These are phyloP conservation scores for Heliocidaris tuberculata DNA, from an alignment of 35 echinoderm and acorn worm genomes.

Conservation along the genomic window DNA sequence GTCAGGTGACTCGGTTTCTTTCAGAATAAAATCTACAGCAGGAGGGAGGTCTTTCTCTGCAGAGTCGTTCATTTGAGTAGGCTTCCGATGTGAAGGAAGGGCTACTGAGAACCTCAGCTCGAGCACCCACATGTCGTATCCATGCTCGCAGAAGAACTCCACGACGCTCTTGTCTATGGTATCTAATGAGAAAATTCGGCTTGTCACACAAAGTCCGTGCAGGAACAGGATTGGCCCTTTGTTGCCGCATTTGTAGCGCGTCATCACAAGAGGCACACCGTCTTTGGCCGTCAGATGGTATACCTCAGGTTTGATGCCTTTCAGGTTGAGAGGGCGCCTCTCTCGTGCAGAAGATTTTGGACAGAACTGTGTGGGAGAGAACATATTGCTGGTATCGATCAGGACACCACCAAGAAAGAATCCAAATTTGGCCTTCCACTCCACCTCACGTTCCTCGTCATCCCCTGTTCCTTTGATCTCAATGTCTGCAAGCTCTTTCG, in stretches of 20 bases:
- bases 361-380: conserved; percentile 44
- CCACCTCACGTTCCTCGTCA: conserved; percentile 45
- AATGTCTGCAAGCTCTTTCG: conserved; percentile 50
- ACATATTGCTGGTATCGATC: conserved; percentile 55
- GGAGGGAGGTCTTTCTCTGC: conserved; percentile 68
- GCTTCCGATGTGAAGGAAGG: conserved; percentile 38
- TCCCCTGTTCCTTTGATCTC: conserved; percentile 57
- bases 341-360: conserved; percentile 20
- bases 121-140: conserved; percentile 61
- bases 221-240: conserved; percentile 64
- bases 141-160: conserved; percentile 61
- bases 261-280: conserved; percentile 47
- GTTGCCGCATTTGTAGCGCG: conserved; percentile 32
- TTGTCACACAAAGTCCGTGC: conserved; percentile 51
- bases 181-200: conserved; percentile 60
- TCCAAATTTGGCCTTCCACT: conserved; percentile 56
- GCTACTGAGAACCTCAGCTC: conserved; percentile 56
- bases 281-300: conserved; percentile 29
- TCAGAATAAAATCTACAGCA: conserved; percentile 64
- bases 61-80: conserved; percentile 56
- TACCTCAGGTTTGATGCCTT: conserved; percentile 39
- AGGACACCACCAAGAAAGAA: conserved; percentile 52
- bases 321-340: conserved; percentile 33
- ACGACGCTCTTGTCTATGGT: conserved; percentile 68
- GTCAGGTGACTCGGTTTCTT: conserved; percentile 48